These are phyloP conservation scores for Propithecus deckenii DNA, from an alignment of 2,797 vertebrate species.

Conservation along the genomic window DNA sequence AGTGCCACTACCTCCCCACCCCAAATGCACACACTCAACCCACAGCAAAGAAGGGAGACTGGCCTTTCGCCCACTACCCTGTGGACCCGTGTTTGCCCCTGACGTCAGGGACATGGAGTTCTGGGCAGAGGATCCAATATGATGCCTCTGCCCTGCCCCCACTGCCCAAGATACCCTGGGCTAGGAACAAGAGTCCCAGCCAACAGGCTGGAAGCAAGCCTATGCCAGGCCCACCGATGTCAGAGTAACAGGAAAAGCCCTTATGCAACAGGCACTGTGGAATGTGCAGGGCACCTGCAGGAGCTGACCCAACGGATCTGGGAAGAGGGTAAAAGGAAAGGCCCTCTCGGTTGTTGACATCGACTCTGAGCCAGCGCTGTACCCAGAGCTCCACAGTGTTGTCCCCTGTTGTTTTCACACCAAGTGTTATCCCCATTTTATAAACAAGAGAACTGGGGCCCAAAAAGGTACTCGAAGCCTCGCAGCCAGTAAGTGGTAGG, in stretches of 20 bases:
- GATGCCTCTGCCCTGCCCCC: neutral
- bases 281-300: neutral
- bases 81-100: slow-evolving; percentile 46
- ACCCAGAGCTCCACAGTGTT: neutral
- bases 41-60: neutral
- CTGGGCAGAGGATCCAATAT: slow-evolving; percentile 10
- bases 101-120: slow-evolving; percentile 58
- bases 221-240: neutral
- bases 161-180: slow-evolving; percentile 24
- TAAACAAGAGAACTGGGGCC: neutral
- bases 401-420: neutral
- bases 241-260: neutral
- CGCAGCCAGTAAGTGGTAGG: neutral
- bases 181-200: neutral
- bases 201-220: slow-evolving; percentile 13
- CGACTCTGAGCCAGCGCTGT: neutral
- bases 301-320: neutral
- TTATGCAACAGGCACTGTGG: slow-evolving; percentile 46
- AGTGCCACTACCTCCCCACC: neutral
- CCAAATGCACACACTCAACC: neutral
- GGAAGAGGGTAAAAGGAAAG: neutral
- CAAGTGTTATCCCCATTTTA: neutral
- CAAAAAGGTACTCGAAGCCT: neutral
- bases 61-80: slow-evolving; percentile 55
- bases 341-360: neutral